These are phyloP conservation scores for Phymanthus crucifer DNA, from an alignment of 92 coral and sea anemone genomes.

Conservation along the genomic window DNA sequence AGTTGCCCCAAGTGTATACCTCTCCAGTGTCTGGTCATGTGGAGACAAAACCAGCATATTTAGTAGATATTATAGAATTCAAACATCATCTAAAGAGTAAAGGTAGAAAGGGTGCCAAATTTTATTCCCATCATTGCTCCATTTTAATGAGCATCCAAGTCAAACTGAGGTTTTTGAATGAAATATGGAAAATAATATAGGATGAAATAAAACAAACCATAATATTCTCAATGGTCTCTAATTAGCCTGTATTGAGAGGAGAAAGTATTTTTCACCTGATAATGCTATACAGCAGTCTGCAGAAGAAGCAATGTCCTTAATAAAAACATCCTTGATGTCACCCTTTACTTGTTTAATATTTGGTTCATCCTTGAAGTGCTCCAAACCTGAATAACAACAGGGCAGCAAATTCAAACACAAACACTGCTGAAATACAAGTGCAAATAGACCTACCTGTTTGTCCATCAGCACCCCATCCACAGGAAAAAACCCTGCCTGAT, in stretches of 20 bases:
- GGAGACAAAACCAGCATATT: too few relatives aligned
- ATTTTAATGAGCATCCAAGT: too few relatives aligned
- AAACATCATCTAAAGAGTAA: too few relatives aligned
- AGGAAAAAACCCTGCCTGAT: slow-evolving; percentile 74
- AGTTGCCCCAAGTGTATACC: slow-evolving; percentile 93
- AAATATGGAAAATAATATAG: too few relatives aligned
- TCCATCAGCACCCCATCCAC: slow-evolving; percentile 99
- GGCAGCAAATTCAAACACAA: not conserved
- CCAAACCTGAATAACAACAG: slow-evolving; percentile 53
- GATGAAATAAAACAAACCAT: too few relatives aligned
- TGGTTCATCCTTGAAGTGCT: slow-evolving; percentile 56
- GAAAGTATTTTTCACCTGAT: slow-evolving; percentile 47
- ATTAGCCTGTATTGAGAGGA: too few relatives aligned
- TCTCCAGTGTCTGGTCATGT: slow-evolving; percentile 65
- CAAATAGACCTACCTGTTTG: slow-evolving; percentile 71
- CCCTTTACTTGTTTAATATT: slow-evolving; percentile 49
- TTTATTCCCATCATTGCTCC: not conserved
- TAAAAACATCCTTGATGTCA: slow-evolving; percentile 46
- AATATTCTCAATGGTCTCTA: too few relatives aligned
- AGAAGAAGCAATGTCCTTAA: slow-evolving; percentile 67
- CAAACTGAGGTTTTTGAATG: too few relatives aligned
- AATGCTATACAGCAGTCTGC: slow-evolving; percentile 86
- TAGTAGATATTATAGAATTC: too few relatives aligned
- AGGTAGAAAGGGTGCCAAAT: too few relatives aligned
- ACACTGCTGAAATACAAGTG: not conserved